phyloP scores from a whole-genome alignment of 2,113 vertebrate species.

The Aphyosemion australe region DNA sequence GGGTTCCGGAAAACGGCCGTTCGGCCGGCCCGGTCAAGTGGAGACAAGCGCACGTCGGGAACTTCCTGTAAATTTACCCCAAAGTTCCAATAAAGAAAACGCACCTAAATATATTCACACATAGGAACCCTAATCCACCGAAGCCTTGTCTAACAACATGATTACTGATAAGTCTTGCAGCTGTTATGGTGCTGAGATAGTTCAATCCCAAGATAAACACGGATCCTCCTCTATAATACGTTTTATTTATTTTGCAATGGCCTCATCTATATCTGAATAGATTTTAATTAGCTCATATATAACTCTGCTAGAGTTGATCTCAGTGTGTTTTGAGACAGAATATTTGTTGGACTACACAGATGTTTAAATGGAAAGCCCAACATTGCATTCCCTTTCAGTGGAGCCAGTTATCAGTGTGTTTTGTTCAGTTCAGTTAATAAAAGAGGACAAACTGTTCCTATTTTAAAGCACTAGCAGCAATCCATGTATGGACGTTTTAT shows the following conservation, averaged over 20 bases:
- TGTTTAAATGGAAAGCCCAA: constrained; percentile 7
- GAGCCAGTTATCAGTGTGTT: neutral
- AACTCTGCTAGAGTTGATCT: constrained; percentile 10
- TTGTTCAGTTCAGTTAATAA: neutral
- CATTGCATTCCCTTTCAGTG: neutral
- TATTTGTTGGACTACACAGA: neutral
- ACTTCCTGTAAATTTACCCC: no score
- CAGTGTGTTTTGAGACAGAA: neutral
- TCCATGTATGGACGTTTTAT: constrained; percentile 13
- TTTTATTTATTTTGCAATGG: constrained; percentile 7
- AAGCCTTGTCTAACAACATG: constrained; percentile 8
- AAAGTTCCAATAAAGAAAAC: no score
- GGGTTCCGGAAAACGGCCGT: no score
- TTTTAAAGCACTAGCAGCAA: constrained; percentile 14
- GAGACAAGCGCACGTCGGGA: no score
- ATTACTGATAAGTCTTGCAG: constrained; percentile 44
- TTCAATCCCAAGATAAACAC: constrained; percentile 43
- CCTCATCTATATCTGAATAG: neutral
- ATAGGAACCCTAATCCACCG: neutral
- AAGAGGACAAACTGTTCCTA: constrained; percentile 12
- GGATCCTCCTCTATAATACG: neutral
- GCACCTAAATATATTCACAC: no score
- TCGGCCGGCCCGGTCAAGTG: no score
- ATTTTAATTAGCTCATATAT: neutral
- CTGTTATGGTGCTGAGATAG: constrained; percentile 48